Evolutionary conservation across 2,113 vertebrate species (phyloP).

Genomic region (Pteropus alecto): DNA sequence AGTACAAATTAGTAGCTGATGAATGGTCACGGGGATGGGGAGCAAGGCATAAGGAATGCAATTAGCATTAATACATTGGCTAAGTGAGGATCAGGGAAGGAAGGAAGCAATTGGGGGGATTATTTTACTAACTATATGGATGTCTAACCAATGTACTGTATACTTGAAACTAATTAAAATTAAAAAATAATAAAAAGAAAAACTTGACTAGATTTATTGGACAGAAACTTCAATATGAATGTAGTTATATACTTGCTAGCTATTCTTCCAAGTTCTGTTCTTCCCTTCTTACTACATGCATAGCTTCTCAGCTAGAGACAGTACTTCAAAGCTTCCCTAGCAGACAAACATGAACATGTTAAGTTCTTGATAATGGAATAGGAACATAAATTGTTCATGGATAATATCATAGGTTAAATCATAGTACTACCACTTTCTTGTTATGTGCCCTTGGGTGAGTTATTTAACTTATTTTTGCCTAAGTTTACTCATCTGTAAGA

Average conservation of each 20-base stretch:
- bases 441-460: background rate
- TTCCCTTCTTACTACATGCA: background rate
- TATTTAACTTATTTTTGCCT: background rate
- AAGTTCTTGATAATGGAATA: background rate
- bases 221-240: background rate
- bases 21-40: too few species aligned
- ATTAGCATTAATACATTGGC: too few species aligned
- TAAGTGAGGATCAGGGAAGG: too few species aligned
- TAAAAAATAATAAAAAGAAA: too few species aligned
- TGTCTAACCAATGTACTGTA: too few species aligned
- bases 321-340: constrained; percentile 9
- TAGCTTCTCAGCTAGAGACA: background rate
- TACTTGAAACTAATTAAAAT: too few species aligned
- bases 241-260: background rate
- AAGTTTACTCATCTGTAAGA: background rate
- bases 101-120: too few species aligned
- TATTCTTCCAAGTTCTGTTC: background rate
- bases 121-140: too few species aligned
- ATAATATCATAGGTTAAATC: background rate
- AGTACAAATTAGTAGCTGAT: too few species aligned
- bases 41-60: too few species aligned
- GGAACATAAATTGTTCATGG: background rate
- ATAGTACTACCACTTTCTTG: background rate
- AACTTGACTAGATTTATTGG: background rate
- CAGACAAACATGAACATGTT: background rate